Evolutionary conservation across 2,888 invertebrate genomes (phyloP).

Genomic region (Silvanus unidentatus): DNA sequence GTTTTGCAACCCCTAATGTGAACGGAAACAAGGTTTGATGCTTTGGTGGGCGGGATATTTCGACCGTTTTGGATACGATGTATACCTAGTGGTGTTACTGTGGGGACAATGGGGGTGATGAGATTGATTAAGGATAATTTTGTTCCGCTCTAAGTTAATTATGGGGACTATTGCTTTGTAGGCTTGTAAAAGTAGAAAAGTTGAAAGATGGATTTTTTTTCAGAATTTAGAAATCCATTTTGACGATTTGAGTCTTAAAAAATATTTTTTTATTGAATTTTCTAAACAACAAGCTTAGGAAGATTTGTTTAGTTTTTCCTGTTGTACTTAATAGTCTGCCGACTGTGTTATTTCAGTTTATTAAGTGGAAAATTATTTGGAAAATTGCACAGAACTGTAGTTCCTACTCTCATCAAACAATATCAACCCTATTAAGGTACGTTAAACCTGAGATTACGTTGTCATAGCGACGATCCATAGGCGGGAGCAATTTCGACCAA

Average conservation of each 20-base stretch:
- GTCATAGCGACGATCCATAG: constrained; percentile 23
- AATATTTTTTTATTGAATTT: too few relatives aligned
- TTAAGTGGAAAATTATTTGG: constrained; percentile 3
- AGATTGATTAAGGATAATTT: constrained; percentile 33
- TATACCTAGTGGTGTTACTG: too few relatives aligned
- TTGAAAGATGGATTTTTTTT: constrained; percentile 1
- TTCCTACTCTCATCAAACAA: constrained; percentile 9
- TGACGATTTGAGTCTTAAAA: too few relatives aligned
- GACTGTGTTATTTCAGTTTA: too few relatives aligned
- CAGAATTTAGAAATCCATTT: constrained; percentile 2
- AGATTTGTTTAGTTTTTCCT: too few relatives aligned
- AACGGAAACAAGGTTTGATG: constrained; percentile 37
- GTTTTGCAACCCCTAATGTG: constrained; percentile 34
- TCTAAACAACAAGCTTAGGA: too few relatives aligned
- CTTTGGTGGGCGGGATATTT: constrained; percentile 3
- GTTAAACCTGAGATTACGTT: constrained; percentile 34
- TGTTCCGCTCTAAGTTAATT: constrained; percentile 33
- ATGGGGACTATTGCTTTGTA: constrained; percentile 28
- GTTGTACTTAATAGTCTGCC: too few relatives aligned
- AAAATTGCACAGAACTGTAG: background rate
- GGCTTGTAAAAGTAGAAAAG: constrained; percentile 19
- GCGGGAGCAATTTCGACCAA: constrained; percentile 17
- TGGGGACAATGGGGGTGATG: constrained; percentile 17
- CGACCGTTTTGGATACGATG: background rate
- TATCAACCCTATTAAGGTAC: constrained; percentile 31